Evolutionary conservation across 1,140 invertebrate species (phyloP).

Genomic region (Pinna nobilis): DNA sequence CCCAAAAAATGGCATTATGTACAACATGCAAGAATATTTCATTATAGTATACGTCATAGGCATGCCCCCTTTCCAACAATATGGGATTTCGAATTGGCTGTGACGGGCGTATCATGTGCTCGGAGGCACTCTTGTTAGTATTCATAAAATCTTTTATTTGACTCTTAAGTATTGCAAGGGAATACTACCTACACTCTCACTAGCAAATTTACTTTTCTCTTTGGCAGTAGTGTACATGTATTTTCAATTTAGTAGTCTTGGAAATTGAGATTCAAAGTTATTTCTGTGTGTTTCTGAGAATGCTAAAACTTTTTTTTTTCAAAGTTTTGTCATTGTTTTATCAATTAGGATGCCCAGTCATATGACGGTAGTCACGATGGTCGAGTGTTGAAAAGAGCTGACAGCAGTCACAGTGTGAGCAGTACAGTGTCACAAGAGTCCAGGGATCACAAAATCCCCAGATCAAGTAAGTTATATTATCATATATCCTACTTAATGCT

Average conservation of each 20-base stretch:
- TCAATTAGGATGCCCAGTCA: slow-evolving; percentile 35
- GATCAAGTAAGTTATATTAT: slow-evolving; percentile 49
- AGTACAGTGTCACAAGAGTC: slow-evolving; percentile 67
- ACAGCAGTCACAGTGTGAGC: slow-evolving; percentile 76
- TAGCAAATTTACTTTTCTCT: background rate
- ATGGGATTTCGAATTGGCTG: no score
- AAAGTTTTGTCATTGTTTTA: background rate
- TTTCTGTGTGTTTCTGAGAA: background rate
- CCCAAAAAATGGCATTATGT: no score
- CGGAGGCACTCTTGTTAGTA: no score
- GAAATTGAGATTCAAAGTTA: background rate
- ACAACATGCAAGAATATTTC: no score
- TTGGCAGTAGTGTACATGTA: background rate
- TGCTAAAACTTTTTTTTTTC: background rate
- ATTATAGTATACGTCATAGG: no score
- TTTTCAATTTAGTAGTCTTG: background rate
- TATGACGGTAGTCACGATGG: slow-evolving; percentile 47
- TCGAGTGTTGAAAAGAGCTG: slow-evolving; percentile 81
- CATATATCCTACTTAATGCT: no score
- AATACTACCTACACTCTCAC: no score
- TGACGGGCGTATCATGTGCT: no score
- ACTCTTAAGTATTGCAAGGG: no score
- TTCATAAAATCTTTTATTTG: no score
- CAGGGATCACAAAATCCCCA: slow-evolving; percentile 66
- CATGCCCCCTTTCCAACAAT: no score